phyloP scores from a whole-genome alignment of 2,797 vertebrate genomes.

The Zalophus californianus region DNA sequence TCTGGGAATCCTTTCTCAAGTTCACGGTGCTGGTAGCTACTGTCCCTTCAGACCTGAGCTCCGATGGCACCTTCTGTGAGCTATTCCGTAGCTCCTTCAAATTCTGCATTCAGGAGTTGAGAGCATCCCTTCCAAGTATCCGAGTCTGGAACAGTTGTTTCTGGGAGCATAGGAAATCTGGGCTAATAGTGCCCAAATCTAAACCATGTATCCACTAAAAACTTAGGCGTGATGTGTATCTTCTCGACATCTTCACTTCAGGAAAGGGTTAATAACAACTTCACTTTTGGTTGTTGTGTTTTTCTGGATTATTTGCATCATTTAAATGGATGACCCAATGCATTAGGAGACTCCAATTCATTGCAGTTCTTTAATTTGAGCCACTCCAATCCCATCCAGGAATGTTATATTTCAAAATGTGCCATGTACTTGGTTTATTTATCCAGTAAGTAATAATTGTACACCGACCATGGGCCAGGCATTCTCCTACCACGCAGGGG shows the following conservation, averaged over 20 bases:
- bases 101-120: not conserved
- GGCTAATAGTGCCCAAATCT: not conserved
- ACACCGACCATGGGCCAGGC: not conserved
- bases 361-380: not conserved
- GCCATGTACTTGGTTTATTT: not conserved
- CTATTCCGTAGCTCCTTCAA: not conserved
- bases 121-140: not conserved
- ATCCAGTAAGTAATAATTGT: not conserved
- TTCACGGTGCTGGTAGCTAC: not conserved
- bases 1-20: not conserved
- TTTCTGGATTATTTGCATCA: not conserved
- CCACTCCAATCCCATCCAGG: not conserved
- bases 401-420: not conserved
- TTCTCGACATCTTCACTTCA: not conserved
- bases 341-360: not conserved
- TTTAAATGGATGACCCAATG: not conserved
- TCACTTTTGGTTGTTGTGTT: not conserved
- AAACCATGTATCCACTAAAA: not conserved
- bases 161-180: not conserved
- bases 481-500: not conserved
- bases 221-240: not conserved
- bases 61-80: not conserved
- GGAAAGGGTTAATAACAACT: not conserved
- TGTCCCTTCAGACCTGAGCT: not conserved
- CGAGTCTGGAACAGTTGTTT: not conserved